phyloP scores from a whole-genome alignment of 2,797 vertebrate genomes.

The Cephalopachus bancanus region DNA sequence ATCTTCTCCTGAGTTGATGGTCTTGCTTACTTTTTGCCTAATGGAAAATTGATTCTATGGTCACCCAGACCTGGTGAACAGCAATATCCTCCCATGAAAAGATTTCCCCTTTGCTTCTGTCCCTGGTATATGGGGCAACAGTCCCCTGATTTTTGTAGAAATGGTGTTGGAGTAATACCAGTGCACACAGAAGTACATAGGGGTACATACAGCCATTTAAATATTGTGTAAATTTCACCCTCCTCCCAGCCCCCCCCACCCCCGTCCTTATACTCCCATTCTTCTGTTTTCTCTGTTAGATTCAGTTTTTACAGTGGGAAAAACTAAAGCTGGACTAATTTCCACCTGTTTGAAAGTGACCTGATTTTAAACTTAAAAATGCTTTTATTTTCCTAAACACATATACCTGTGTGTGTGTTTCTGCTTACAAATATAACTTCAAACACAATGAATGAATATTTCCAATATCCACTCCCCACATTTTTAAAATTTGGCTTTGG shows the following conservation, averaged over 20 bases:
- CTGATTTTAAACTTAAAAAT: background rate
- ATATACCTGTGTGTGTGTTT: background rate
- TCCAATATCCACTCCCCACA: background rate
- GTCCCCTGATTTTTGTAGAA: conserved; percentile 14
- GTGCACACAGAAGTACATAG: background rate
- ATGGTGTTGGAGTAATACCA: background rate
- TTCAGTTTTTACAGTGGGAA: background rate
- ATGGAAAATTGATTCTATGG: background rate
- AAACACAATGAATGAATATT: background rate
- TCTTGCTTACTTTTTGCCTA: background rate
- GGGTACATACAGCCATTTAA: no score
- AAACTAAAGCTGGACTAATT: background rate
- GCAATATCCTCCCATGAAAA: background rate
- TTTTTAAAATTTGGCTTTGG: background rate
- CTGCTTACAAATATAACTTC: background rate
- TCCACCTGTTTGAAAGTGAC: background rate
- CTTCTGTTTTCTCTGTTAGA: background rate
- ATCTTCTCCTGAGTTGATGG: background rate
- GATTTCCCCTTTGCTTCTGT: background rate
- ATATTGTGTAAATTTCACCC: background rate
- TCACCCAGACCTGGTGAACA: background rate
- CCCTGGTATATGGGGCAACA: background rate
- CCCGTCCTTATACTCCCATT: background rate
- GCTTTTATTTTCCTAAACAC: background rate
- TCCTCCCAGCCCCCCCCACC: no score